phyloP scores from a whole-genome alignment of 1,140 invertebrate genomes.

The Pseudomyrmex pallidus region DNA sequence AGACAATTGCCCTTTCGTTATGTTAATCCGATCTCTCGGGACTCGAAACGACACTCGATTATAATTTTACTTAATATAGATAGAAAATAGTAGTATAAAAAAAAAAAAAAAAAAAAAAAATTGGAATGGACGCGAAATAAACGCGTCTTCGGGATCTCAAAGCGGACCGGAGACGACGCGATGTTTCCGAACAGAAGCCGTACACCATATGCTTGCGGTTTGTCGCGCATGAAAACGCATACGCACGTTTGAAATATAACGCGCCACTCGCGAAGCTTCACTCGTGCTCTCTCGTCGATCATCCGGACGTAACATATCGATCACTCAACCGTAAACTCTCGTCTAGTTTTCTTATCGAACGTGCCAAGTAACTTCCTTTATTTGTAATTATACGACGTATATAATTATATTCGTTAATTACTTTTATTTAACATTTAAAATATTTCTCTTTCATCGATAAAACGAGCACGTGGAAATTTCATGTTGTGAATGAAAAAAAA shows the following conservation, averaged over 20 bases:
- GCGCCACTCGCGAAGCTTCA: slow-evolving; percentile 79
- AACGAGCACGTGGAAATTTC: neutral
- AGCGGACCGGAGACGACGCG: slow-evolving; percentile 28
- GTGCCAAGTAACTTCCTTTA: neutral
- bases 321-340: slow-evolving; percentile 59
- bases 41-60: neutral
- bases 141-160: slow-evolving; percentile 9
- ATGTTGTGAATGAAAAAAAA: too few species aligned
- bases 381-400: neutral
- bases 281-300: slow-evolving; percentile 72
- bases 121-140: slow-evolving; percentile 12
- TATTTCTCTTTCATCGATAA: neutral
- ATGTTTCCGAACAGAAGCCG: slow-evolving; percentile 82
- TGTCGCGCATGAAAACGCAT: slow-evolving; percentile 68
- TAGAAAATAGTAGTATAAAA: neutral
- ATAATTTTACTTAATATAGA: neutral
- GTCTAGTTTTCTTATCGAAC: slow-evolving; percentile 25
- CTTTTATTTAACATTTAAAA: too few species aligned
- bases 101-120: neutral
- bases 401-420: too few species aligned
- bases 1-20: neutral
- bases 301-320: slow-evolving; percentile 75
- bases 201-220: slow-evolving; percentile 78
- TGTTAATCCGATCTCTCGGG: neutral
- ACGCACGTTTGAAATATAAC: slow-evolving; percentile 76